phyloP scores from a whole-genome alignment of 2,113 vertebrate genomes.

The Globicephala melas region DNA sequence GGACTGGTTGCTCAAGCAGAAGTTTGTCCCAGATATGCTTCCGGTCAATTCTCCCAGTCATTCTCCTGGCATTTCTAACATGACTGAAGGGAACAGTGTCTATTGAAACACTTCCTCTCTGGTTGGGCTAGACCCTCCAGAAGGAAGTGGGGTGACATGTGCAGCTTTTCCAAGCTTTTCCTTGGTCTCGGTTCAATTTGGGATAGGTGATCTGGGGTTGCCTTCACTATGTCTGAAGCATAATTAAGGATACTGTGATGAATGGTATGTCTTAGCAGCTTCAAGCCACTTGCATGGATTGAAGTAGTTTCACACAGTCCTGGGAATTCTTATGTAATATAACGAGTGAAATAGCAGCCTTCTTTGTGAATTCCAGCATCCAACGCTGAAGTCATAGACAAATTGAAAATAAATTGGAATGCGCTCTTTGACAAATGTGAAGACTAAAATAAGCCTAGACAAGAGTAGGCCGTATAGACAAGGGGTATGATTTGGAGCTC shows the following conservation, averaged over 20 bases:
- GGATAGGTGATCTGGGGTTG: slow-evolving; percentile 50
- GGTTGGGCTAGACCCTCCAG: no score
- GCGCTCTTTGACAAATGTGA: not conserved
- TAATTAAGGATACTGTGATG: slow-evolving; percentile 11
- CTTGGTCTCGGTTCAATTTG: slow-evolving; percentile 58
- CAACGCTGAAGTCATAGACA: slow-evolving; percentile 2
- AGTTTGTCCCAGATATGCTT: not conserved
- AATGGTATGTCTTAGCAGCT: slow-evolving; percentile 4
- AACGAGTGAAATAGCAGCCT: slow-evolving; percentile 58
- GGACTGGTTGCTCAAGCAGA: not conserved
- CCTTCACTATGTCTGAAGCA: slow-evolving; percentile 50
- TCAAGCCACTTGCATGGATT: slow-evolving; percentile 36
- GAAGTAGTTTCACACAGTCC: slow-evolving; percentile 21
- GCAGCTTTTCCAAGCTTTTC: not conserved
- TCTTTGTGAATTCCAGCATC: slow-evolving; percentile 35
- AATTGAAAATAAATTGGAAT: not conserved
- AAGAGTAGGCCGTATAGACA: not conserved
- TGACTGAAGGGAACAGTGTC: not conserved
- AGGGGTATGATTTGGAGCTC: not conserved
- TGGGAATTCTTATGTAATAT: not conserved
- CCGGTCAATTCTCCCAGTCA: not conserved
- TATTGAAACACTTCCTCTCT: not conserved
- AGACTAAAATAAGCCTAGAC: not conserved
- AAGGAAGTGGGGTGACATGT: not conserved
- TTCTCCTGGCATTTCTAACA: not conserved